These are phyloP conservation scores for Polia nebulosa DNA, from an alignment of 2,888 invertebrate genomes.

Conservation along the genomic window DNA sequence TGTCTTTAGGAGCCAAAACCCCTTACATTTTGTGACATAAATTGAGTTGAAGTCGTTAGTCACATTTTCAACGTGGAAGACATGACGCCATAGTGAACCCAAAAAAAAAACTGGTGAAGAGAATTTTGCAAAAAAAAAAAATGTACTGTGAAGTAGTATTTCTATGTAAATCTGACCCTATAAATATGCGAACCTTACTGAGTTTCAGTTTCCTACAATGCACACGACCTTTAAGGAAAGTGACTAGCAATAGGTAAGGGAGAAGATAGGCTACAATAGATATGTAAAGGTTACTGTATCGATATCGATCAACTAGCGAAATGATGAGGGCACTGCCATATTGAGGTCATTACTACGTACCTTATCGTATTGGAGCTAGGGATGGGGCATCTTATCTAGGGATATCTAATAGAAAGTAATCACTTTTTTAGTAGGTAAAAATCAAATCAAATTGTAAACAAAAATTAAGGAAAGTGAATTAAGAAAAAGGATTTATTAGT, in stretches of 20 bases:
- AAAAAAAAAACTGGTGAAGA: too few relatives aligned
- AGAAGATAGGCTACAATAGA: slow-evolving; percentile 55
- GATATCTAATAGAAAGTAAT: slow-evolving; percentile 6
- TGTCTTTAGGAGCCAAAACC: too few relatives aligned
- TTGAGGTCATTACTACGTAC: slow-evolving; percentile 77
- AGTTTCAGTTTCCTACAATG: slow-evolving; percentile 5
- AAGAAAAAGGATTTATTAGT: not conserved
- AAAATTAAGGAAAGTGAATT: too few relatives aligned
- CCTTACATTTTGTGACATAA: too few relatives aligned
- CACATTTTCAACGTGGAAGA: too few relatives aligned
- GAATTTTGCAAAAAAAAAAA: too few relatives aligned
- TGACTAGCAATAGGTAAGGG: slow-evolving; percentile 11
- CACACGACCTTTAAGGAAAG: slow-evolving; percentile 34
- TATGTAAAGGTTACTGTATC: slow-evolving; percentile 73
- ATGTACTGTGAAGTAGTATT: not conserved
- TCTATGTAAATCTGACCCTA: not conserved
- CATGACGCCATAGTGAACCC: too few relatives aligned
- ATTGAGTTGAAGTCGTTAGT: too few relatives aligned
- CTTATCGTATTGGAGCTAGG: slow-evolving; percentile 62
- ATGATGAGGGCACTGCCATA: slow-evolving; percentile 73
- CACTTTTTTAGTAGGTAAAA: too few relatives aligned
- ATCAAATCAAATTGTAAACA: too few relatives aligned
- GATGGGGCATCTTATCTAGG: slow-evolving; percentile 48
- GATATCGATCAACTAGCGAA: slow-evolving; percentile 76
- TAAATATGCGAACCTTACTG: slow-evolving; percentile 1